phyloP scores from a whole-genome alignment of 1,140 invertebrate species.

The Meloidogyne chitwoodi region DNA sequence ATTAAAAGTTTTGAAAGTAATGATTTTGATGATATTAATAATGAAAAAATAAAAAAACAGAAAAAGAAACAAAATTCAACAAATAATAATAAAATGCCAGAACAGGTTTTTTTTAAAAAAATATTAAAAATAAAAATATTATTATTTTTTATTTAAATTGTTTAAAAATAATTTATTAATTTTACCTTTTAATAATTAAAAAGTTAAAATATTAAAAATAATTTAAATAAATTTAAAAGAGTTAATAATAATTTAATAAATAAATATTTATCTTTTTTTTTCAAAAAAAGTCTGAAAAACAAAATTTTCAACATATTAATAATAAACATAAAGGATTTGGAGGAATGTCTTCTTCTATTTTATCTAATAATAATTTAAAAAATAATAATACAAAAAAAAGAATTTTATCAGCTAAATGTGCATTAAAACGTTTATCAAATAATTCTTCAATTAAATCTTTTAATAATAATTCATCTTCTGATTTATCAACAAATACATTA shows the following conservation, averaged over 20 bases:
- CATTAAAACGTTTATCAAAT: slow-evolving; percentile 42
- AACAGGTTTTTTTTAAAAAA: no score
- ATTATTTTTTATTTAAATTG: no score
- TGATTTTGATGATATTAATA: neutral
- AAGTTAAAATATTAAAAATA: no score
- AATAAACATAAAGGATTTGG: neutral
- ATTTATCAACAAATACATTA: neutral
- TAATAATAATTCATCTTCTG: neutral
- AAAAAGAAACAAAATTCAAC: neutral
- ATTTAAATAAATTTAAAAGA: no score
- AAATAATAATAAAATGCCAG: neutral
- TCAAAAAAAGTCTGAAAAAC: neutral
- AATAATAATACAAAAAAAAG: slow-evolving; percentile 36
- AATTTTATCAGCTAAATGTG: slow-evolving; percentile 44
- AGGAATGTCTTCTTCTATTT: neutral
- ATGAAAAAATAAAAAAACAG: neutral
- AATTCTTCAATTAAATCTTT: neutral
- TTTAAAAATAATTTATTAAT: no score
- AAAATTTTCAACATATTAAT: neutral
- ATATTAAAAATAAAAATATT: no score
- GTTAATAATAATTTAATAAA: no score
- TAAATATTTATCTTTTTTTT: no score
- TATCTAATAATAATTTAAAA: no score
- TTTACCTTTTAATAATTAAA: no score
- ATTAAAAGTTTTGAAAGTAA: neutral